phyloP scores from a whole-genome alignment of 2,888 invertebrate species.

The Macropis europaea region DNA sequence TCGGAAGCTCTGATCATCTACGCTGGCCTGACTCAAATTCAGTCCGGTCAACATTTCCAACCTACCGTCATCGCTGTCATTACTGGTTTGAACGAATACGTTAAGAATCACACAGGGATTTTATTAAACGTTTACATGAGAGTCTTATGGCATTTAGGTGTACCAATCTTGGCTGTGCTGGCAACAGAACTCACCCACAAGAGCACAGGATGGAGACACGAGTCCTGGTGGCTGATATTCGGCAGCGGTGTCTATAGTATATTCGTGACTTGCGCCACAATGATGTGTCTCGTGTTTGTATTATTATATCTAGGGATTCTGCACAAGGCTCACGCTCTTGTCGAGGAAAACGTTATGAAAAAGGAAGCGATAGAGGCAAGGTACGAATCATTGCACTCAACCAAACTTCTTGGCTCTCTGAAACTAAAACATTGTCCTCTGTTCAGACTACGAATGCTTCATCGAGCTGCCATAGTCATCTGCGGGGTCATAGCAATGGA shows the following conservation, averaged over 20 bases:
- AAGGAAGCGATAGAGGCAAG: slow-evolving; percentile 76
- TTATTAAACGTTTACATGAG: slow-evolving; percentile 1
- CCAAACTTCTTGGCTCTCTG: neutral
- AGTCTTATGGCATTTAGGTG: slow-evolving; percentile 79
- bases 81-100: slow-evolving; percentile 81
- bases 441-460: slow-evolving; percentile 83
- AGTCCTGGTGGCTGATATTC: slow-evolving; percentile 85
- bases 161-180: slow-evolving; percentile 85
- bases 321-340: slow-evolving; percentile 72
- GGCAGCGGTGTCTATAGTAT: slow-evolving; percentile 84
- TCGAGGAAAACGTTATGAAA: slow-evolving; percentile 74
- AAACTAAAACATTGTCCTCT: slow-evolving; percentile 17
- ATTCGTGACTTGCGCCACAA: slow-evolving; percentile 85
- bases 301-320: slow-evolving; percentile 86
- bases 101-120: neutral
- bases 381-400: slow-evolving; percentile 58
- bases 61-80: slow-evolving; percentile 86
- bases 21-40: slow-evolving; percentile 84
- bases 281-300: slow-evolving; percentile 85
- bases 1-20: slow-evolving; percentile 87
- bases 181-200: slow-evolving; percentile 86
- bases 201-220: slow-evolving; percentile 82
- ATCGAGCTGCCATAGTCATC: slow-evolving; percentile 84
- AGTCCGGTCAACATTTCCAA: slow-evolving; percentile 81
- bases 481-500: slow-evolving; percentile 83